These are phyloP conservation scores for Drosophila obscura DNA, from an alignment of 1,140 invertebrate species.

Conservation along the genomic window DNA sequence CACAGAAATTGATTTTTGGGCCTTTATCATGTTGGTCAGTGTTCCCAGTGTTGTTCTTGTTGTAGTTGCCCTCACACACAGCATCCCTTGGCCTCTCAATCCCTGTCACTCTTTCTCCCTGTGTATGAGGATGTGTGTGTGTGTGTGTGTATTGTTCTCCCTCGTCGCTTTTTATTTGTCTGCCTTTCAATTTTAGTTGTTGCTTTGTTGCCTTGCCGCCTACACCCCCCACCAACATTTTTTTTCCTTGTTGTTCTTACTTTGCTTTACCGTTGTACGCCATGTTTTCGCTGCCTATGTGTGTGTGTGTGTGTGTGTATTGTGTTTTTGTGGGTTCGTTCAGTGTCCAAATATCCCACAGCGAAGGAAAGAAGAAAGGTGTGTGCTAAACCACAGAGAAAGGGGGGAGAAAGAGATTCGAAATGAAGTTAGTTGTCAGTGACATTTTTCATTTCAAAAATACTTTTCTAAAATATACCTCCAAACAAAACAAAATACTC, in stretches of 20 bases:
- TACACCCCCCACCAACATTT: constrained; percentile 1
- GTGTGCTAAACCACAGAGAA: no score
- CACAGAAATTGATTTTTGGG: constrained; percentile 78
- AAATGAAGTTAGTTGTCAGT: no score
- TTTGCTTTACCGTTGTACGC: constrained; percentile 20
- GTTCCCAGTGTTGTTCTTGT: constrained; percentile 25
- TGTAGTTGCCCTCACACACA: constrained; percentile 57
- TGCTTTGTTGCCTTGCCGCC: constrained; percentile 32
- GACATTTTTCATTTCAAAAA: no score
- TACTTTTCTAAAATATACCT: no score
- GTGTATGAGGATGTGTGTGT: not conserved
- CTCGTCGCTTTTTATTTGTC: constrained; percentile 42
- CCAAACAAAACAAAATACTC: no score
- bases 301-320: not conserved
- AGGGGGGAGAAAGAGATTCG: no score
- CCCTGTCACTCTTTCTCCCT: not conserved
- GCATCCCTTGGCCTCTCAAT: constrained; percentile 25
- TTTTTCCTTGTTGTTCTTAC: constrained; percentile 30
- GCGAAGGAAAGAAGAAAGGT: no score
- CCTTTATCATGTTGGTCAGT: constrained; percentile 63
- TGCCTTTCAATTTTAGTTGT: constrained; percentile 51
- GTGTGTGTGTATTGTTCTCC: constrained; percentile 23
- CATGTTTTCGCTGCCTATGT: constrained; percentile 1
- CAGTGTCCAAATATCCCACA: not conserved
- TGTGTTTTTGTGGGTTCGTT: not conserved